phyloP scores from a whole-genome alignment of 92 coral and sea anemone species.

The Parazoanthus swiftii region DNA sequence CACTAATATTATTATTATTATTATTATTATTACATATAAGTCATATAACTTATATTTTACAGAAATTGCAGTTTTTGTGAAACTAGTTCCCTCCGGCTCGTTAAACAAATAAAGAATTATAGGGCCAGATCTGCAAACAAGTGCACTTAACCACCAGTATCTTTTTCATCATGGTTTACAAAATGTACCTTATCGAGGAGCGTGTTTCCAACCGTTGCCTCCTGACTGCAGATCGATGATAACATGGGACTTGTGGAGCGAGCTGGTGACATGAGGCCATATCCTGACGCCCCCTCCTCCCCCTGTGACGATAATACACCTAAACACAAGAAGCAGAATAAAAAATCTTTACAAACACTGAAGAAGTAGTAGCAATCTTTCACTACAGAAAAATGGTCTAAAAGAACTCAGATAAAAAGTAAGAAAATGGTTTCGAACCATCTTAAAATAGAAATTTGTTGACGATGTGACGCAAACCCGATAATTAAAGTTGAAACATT shows the following conservation, averaged over 20 bases:
- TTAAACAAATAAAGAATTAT: too few species aligned
- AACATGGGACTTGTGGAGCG: conserved; percentile 81
- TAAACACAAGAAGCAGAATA: background rate
- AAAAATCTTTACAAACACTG: background rate
- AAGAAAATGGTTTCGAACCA: too few species aligned
- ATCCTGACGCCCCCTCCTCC: conserved; percentile 29
- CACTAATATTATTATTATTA: too few species aligned
- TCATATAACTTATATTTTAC: too few species aligned
- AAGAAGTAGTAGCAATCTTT: too few species aligned
- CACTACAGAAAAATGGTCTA: too few species aligned
- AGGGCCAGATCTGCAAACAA: background rate
- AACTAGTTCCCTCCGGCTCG: background rate
- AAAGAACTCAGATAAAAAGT: too few species aligned
- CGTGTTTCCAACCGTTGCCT: conserved; percentile 77
- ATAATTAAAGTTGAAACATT: background rate
- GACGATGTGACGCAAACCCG: too few species aligned
- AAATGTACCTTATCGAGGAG: conserved; percentile 76
- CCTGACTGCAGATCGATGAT: conserved; percentile 74
- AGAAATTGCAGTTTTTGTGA: too few species aligned
- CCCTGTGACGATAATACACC: background rate
- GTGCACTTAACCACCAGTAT: background rate
- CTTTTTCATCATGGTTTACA: background rate
- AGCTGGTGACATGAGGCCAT: conserved; percentile 51
- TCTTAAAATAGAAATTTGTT: too few species aligned
- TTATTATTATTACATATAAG: too few species aligned